These are phyloP conservation scores for Melinaea marsaeus DNA, from an alignment of 2,888 invertebrate genomes.

Conservation along the genomic window DNA sequence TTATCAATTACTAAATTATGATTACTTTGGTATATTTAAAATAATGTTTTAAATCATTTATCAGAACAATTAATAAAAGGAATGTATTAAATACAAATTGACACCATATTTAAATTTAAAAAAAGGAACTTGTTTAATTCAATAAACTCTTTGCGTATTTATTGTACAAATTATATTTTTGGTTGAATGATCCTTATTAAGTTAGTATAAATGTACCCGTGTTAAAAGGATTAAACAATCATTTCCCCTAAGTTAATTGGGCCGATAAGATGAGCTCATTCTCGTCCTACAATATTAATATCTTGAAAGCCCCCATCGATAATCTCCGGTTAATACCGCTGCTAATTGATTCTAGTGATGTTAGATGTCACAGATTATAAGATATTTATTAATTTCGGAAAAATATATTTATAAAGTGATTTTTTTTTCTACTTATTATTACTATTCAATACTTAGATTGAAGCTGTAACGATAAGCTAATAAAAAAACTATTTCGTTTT, in stretches of 20 bases:
- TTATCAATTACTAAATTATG: background rate
- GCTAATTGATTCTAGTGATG: constrained; percentile 30
- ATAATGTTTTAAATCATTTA: too few relatives aligned
- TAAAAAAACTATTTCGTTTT: too few relatives aligned
- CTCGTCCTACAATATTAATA: constrained; percentile 23
- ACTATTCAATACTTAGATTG: background rate
- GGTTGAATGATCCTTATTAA: too few relatives aligned
- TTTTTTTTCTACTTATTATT: background rate
- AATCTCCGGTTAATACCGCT: constrained; percentile 31
- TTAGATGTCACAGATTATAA: constrained; percentile 14
- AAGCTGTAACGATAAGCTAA: too few relatives aligned
- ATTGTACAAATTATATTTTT: too few relatives aligned
- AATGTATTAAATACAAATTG: too few relatives aligned
- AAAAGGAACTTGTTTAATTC: too few relatives aligned
- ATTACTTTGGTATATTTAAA: too few relatives aligned
- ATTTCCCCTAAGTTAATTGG: constrained; percentile 15
- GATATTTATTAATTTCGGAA: background rate
- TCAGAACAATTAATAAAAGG: too few relatives aligned
- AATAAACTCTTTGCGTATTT: too few relatives aligned
- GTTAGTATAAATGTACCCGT: too few relatives aligned
- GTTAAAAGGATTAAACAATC: constrained; percentile 1
- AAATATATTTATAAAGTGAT: background rate
- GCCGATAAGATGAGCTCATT: constrained; percentile 12
- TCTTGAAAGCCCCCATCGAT: constrained; percentile 21
- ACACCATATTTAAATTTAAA: too few relatives aligned